phyloP scores from a whole-genome alignment of 2,888 invertebrate genomes.

The Lasioglossum pauxillum region DNA sequence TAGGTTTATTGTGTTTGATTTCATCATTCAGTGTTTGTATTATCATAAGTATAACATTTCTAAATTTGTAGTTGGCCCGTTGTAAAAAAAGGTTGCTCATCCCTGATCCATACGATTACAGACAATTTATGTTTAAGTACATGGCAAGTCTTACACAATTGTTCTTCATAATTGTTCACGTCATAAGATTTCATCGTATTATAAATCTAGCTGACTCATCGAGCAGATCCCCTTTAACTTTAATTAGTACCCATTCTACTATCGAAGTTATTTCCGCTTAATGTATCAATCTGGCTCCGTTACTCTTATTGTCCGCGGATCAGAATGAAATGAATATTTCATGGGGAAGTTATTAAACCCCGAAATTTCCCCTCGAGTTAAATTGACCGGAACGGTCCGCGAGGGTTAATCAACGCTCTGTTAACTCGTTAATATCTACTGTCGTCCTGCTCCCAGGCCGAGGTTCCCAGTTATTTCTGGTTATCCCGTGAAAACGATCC shows the following conservation, averaged over 20 bases:
- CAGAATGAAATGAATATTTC: background rate
- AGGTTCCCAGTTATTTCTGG: background rate
- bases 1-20: too few relatives aligned
- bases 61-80: too few relatives aligned
- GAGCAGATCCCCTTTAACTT: background rate
- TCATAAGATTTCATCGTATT: background rate
- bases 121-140: background rate
- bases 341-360: background rate
- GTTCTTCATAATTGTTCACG: background rate
- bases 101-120: too few relatives aligned
- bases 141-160: background rate
- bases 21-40: too few relatives aligned
- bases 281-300: background rate
- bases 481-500: background rate
- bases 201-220: background rate
- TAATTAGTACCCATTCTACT: background rate
- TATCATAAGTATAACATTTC: too few relatives aligned
- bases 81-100: too few relatives aligned
- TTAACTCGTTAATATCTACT: background rate
- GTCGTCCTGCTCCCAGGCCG: background rate
- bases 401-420: constrained; percentile 3
- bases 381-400: background rate
- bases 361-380: background rate
- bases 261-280: background rate
- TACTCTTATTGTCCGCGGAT: background rate